A percentile compares a stretch with the other conserved stretches of the same genome.
Evolutionary conservation across 2,888 invertebrate species (phyloP).

Genomic region (Troglohyphantes excavatus): DNA sequence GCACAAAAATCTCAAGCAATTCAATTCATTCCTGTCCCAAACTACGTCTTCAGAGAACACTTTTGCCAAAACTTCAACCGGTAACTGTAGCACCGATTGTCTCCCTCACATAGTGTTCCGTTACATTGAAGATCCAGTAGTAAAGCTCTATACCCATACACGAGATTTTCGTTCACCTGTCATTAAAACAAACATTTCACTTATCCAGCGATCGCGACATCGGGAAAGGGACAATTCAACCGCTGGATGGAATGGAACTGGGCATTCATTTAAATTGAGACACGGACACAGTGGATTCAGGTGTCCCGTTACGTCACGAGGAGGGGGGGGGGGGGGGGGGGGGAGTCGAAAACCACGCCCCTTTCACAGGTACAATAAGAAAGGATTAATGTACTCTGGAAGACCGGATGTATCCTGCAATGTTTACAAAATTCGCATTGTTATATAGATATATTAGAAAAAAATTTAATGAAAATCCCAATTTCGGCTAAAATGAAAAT

Average conservation of each 20-base stretch:
- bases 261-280: constrained; percentile 53
- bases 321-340: constrained; percentile 8
- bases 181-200: constrained; percentile 15
- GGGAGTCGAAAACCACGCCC: constrained; percentile 42
- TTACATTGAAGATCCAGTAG: no score
- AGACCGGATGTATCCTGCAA: constrained; percentile 17
- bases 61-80: no score
- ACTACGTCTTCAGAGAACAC: no score
- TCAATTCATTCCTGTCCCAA: no score
- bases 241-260: constrained; percentile 33
- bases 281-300: constrained; percentile 65
- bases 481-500: no score
- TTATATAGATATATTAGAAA: no score
- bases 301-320: constrained; percentile 57
- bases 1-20: no score
- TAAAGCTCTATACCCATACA: constrained; percentile 54
- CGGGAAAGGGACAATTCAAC: background rate
- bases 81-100: no score
- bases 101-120: no score
- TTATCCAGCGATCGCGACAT: constrained; percentile 20
- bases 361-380: constrained; percentile 14
- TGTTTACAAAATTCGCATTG: no score
- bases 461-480: no score
- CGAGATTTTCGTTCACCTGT: constrained; percentile 30
- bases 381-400: background rate